These are phyloP conservation scores for Smutsia temminckii DNA, from an alignment of 2,797 vertebrate genomes.

Conservation along the genomic window DNA sequence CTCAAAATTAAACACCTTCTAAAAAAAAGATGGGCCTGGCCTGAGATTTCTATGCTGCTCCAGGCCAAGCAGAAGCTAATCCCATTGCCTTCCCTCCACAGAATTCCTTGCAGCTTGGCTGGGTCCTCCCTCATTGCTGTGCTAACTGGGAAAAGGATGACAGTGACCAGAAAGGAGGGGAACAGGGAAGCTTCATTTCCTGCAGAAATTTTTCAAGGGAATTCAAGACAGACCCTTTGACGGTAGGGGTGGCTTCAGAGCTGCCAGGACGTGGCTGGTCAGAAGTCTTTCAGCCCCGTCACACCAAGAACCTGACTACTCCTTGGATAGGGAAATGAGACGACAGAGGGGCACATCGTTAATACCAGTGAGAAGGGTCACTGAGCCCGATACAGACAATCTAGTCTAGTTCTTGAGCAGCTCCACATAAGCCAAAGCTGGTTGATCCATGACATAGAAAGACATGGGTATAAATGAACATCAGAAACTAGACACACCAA, in stretches of 20 bases:
- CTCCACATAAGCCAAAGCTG: constrained; percentile 46
- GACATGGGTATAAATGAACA: constrained; percentile 31
- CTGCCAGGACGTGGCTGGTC: constrained; percentile 12
- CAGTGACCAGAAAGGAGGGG: not conserved
- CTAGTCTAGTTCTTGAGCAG: constrained; percentile 41
- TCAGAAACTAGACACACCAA: constrained; percentile 41
- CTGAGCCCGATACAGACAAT: not conserved
- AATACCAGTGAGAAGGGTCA: not conserved
- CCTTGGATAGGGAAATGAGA: not conserved
- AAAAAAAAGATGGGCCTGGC: constrained; percentile 29
- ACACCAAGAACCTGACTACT: constrained; percentile 24
- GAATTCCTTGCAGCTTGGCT: constrained; percentile 8
- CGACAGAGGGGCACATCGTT: not conserved
- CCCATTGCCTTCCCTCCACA: not conserved
- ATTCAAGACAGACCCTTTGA: constrained; percentile 30
- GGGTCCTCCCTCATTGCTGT: not conserved
- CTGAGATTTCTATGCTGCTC: not conserved
- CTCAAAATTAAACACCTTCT: constrained; percentile 42
- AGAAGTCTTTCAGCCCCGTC: not conserved
- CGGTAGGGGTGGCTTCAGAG: constrained; percentile 38
- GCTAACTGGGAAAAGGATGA: constrained; percentile 8
- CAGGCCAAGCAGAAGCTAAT: not conserved
- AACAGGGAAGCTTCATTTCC: constrained; percentile 41
- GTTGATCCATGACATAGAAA: not conserved
- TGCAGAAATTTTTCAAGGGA: constrained; percentile 44